Base-by-base conservation (phyloP, 2,797 vertebrate genomes). In the Bradypodion pumilum region DNA sequence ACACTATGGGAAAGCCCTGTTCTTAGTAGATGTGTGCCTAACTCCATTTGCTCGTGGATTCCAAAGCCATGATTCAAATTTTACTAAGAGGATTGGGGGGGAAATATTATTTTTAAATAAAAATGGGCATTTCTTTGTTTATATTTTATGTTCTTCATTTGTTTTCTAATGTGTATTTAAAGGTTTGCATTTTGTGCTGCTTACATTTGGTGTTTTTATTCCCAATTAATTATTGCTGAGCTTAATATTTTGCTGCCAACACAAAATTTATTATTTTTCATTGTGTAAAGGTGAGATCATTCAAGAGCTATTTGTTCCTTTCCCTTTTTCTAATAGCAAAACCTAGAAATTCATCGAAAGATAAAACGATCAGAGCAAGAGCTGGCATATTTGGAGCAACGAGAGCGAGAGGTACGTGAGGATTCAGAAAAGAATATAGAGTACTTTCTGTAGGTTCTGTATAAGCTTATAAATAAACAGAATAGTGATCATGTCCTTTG, bases 311-410 rank as follows among this genome's bases (percentile, higher is more conserved):
- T 85, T 74, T 83, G 60, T 80, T 42, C 77, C 25, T 62, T 83
- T 1, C 86, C 75, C 74, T 86, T 88, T 49, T 74, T 83, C 93
- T 89, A 83, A 52, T 91, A 99, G 99, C 98, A 99, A 99, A 99
- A 99, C 93, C 97, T 99, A 94, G 98, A 99, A 92, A 98, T 99
- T 90, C 98, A 99, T 79, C 96, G 98, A 83, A 99, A 99, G 95
- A 99, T 99, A 90, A 99, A 98, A 93, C 96, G 94, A 89, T 99
- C 98, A 0, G 98, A 98, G 91, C 98, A 97, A 92, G 98, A 99
- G 35, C 94, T 99, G 29, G 98, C 98, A 0, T 98, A 98, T 62
- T 94, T 99, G 90, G 98, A 99, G 94, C 98, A 97, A 91, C 97
- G 98, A 93, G 98, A 99, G 91, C 98, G 97, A 88, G 97, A 99